These are phyloP conservation scores for Chirona hameri DNA, from an alignment of 2,888 invertebrate species.

Conservation along the genomic window DNA sequence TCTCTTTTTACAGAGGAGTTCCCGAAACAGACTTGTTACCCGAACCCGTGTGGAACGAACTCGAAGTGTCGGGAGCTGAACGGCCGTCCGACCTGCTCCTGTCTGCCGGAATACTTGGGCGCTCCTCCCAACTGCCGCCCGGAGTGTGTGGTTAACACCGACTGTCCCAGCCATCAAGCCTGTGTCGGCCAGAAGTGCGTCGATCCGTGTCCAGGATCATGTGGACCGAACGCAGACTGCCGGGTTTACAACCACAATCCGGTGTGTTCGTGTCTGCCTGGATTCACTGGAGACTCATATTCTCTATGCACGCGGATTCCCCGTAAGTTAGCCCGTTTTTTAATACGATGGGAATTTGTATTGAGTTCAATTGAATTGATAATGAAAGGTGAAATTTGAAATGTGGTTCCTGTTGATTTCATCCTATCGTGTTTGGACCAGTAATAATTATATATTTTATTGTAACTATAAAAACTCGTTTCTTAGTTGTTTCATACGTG, in stretches of 20 bases:
- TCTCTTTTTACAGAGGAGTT: background rate
- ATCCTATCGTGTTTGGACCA: too few relatives aligned
- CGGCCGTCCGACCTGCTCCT: slow-evolving; percentile 56
- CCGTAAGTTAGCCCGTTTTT: slow-evolving; percentile 53
- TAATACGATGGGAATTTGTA: too few relatives aligned
- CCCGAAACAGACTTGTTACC: slow-evolving; percentile 38
- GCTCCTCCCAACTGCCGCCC: slow-evolving; percentile 76
- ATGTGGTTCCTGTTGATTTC: too few relatives aligned
- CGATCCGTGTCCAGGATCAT: slow-evolving; percentile 79
- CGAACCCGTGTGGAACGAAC: slow-evolving; percentile 53
- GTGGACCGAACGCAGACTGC: slow-evolving; percentile 80
- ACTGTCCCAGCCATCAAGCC: slow-evolving; percentile 46
- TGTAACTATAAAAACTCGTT: too few relatives aligned
- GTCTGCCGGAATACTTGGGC: slow-evolving; percentile 71
- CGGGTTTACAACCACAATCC: slow-evolving; percentile 64
- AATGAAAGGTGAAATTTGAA: too few relatives aligned
- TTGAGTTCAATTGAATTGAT: too few relatives aligned
- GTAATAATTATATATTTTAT: background rate
- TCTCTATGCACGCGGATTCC: slow-evolving; percentile 69
- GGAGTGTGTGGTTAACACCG: slow-evolving; percentile 72
- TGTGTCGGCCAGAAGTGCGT: slow-evolving; percentile 58
- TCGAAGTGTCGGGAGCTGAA: slow-evolving; percentile 64
- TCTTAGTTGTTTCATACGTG: too few relatives aligned
- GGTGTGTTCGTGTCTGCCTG: slow-evolving; percentile 72
- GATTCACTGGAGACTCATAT: slow-evolving; percentile 76